Conservation (phyloP, 2,113 vertebrate genomes). For the Chelonoidis abingdonii region DNA sequence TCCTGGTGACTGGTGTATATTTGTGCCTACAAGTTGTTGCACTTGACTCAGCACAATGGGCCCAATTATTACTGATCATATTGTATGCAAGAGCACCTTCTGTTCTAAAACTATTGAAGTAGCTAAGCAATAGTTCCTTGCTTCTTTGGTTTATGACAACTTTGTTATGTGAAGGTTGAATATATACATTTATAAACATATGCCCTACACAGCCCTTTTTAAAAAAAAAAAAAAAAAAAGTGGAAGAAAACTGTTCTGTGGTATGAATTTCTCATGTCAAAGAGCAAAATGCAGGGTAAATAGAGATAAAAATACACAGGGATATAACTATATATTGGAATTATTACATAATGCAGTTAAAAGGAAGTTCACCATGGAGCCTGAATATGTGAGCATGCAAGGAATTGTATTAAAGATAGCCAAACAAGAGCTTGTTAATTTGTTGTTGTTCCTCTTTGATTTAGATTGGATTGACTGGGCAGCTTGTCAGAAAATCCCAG, state of each 20-base stretch:
- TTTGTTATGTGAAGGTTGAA: background rate
- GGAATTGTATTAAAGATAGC: background rate
- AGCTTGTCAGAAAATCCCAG: background rate
- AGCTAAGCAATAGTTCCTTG: background rate
- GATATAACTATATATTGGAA: background rate
- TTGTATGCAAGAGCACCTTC: background rate
- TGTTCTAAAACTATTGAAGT: background rate
- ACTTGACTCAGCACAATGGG: fast-evolving
- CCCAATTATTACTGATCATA: background rate
- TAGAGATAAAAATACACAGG: background rate
- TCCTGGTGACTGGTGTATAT: background rate
- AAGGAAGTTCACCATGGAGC: background rate
- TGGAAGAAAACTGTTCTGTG: background rate
- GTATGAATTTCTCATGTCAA: background rate
- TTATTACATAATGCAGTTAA: background rate
- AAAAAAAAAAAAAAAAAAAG: no score
- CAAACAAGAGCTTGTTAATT: background rate
- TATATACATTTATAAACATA: background rate
- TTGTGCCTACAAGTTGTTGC: background rate
- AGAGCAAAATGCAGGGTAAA: background rate
- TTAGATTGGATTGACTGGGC: background rate
- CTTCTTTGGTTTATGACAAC: background rate
- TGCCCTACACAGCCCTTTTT: background rate
- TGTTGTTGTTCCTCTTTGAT: background rate
- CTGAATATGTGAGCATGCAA: background rate